Evolutionary conservation across 1,140 invertebrate genomes (phyloP).

Genomic region (Pogonomyrmex californicus): DNA sequence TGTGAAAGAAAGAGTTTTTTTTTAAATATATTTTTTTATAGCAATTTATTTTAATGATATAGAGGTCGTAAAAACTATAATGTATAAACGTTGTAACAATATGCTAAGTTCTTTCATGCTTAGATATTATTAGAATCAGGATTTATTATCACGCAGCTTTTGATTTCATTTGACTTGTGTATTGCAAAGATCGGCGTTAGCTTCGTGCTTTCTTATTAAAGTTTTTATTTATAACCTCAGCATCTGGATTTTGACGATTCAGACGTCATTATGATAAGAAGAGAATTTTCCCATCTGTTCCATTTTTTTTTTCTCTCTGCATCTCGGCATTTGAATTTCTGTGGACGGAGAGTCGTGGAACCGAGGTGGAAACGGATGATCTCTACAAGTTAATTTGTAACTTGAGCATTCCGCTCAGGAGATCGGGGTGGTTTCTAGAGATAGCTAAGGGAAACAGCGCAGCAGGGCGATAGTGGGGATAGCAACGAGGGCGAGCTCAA

Average conservation of each 20-base stretch:
- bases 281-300: constrained; percentile 23
- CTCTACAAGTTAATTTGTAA: constrained; percentile 86
- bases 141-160: neutral
- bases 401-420: constrained; percentile 82
- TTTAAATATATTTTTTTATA: neutral
- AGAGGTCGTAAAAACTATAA: neutral
- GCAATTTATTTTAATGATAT: neutral
- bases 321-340: constrained; percentile 72
- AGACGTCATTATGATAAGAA: neutral
- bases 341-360: constrained; percentile 66
- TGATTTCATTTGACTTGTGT: neutral
- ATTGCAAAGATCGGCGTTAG: no score
- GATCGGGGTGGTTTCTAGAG: constrained; percentile 75
- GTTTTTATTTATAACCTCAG: constrained; percentile 32
- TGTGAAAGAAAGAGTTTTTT: neutral
- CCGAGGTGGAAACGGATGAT: constrained; percentile 83
- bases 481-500: constrained; percentile 34
- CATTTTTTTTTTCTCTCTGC: neutral
- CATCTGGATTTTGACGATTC: constrained; percentile 1
- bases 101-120: neutral
- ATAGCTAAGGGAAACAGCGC: constrained; percentile 60
- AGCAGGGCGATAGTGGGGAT: constrained; percentile 44
- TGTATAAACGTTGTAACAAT: no score
- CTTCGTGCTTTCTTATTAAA: neutral
- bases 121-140: neutral